Evolutionary conservation across 2,888 invertebrate species (phyloP).

Genomic region (Tryphoninae sp.): DNA sequence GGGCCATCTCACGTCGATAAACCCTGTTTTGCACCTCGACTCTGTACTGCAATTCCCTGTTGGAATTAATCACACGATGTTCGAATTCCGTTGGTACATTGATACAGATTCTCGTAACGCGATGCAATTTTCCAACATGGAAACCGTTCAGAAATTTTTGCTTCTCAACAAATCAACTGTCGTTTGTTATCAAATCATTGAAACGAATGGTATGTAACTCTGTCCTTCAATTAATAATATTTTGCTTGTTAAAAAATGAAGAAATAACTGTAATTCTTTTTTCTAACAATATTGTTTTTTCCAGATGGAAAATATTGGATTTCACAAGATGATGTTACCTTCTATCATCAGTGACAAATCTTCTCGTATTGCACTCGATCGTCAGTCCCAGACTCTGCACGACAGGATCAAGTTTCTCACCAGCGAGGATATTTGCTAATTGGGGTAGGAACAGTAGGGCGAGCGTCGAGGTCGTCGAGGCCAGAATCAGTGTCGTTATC

Average conservation of each 20-base stretch:
- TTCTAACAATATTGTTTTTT: too few species aligned
- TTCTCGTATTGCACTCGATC: slow-evolving; percentile 93
- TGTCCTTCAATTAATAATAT: too few species aligned
- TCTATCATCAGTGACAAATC: slow-evolving; percentile 92
- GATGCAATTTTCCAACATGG: background rate
- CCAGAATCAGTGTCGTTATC: slow-evolving; percentile 91
- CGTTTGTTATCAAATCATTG: background rate
- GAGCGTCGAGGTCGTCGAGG: slow-evolving; percentile 93
- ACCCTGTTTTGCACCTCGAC: slow-evolving; percentile 96
- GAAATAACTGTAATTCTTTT: background rate
- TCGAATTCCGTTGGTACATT: background rate
- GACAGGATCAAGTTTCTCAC: slow-evolving; percentile 89
- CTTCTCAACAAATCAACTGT: background rate
- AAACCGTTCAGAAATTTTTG: background rate
- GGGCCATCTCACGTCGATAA: slow-evolving; percentile 91
- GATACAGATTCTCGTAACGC: background rate
- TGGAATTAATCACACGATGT: slow-evolving; percentile 14
- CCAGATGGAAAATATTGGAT: too few species aligned
- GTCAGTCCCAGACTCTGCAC: slow-evolving; percentile 94
- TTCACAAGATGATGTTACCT: slow-evolving; percentile 76
- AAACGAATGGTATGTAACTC: too few species aligned
- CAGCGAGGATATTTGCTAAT: slow-evolving; percentile 88
- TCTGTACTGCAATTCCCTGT: slow-evolving; percentile 89
- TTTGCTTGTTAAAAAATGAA: background rate
- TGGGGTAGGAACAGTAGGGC: slow-evolving; percentile 94